Conservation (phyloP, 2,797 vertebrate genomes). For the Dicrostonyx torquatus region DNA sequence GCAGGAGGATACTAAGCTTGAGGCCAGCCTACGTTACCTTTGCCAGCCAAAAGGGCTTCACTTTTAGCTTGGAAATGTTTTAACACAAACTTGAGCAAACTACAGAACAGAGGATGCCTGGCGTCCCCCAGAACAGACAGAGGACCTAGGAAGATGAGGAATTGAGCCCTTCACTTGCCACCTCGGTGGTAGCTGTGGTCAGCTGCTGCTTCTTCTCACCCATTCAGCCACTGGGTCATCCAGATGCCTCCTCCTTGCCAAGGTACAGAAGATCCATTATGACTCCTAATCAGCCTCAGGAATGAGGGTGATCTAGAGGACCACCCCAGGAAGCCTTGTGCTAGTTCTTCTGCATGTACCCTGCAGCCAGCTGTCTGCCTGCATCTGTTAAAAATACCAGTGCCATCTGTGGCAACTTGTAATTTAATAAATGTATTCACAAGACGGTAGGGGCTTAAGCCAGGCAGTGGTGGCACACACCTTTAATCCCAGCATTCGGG, state of each 20-base stretch:
- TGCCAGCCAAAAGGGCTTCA: not conserved
- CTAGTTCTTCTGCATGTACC: not conserved
- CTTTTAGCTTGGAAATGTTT: not conserved
- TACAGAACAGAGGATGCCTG: not conserved
- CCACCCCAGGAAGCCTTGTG: not conserved
- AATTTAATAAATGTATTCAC: conserved; percentile 69
- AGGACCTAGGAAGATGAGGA: conserved; percentile 62
- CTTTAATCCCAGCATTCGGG: no score
- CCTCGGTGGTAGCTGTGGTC: conserved; percentile 71
- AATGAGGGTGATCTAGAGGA: not conserved
- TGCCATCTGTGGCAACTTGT: conserved; percentile 54
- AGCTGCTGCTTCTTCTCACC: not conserved
- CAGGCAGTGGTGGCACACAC: no score
- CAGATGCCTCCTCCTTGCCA: conserved; percentile 38
- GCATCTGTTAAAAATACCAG: conserved; percentile 70
- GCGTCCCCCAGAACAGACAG: not conserved
- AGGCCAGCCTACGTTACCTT: no score
- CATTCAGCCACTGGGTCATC: not conserved
- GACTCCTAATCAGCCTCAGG: not conserved
- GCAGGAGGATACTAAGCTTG: not conserved
- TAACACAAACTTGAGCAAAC: not conserved
- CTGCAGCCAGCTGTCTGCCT: conserved; percentile 12
- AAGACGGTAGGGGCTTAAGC: conserved; percentile 10
- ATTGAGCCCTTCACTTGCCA: conserved; percentile 2
- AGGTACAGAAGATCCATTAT: conserved; percentile 8